These are phyloP conservation scores for Notoglanidium macrostoma DNA, from an alignment of 2,797 vertebrate species.

Conservation along the genomic window DNA sequence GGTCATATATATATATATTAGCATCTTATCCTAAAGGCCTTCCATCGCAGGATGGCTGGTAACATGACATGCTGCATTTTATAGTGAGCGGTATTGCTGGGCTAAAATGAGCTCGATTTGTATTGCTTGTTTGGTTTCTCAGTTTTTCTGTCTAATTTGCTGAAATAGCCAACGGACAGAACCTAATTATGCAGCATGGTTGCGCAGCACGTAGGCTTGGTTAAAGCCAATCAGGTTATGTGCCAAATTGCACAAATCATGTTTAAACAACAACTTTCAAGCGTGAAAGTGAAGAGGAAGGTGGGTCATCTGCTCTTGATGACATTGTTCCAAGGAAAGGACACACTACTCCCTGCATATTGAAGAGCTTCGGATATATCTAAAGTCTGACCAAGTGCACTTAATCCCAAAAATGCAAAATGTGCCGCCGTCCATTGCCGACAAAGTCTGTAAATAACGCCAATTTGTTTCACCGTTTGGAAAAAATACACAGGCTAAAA, in stretches of 20 bases:
- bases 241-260: not conserved
- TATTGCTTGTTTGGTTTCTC: not conserved
- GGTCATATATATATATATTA: not conserved
- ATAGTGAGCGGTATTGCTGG: not conserved
- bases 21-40: not conserved
- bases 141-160: not conserved
- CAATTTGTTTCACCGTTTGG: not conserved
- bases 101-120: not conserved
- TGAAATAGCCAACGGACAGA: not conserved
- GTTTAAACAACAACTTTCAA: not conserved
- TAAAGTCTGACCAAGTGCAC: not conserved
- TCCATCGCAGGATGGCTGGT: not conserved
- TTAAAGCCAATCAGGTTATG: not conserved
- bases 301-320: not conserved
- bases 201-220: not conserved
- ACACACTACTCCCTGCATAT: not conserved
- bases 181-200: not conserved
- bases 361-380: not conserved
- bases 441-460: not conserved
- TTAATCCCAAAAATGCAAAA: conserved; percentile 10
- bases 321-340: not conserved
- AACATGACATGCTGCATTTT: not conserved
- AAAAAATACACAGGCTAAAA: conserved; percentile 9
- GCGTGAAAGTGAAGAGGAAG: not conserved
- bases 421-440: not conserved